A percentile compares a stretch with the other conserved stretches of the same genome.
These are phyloP conservation scores for Cirrhinus mrigala DNA, from an alignment of 2,797 vertebrate genomes.

Conservation along the genomic window DNA sequence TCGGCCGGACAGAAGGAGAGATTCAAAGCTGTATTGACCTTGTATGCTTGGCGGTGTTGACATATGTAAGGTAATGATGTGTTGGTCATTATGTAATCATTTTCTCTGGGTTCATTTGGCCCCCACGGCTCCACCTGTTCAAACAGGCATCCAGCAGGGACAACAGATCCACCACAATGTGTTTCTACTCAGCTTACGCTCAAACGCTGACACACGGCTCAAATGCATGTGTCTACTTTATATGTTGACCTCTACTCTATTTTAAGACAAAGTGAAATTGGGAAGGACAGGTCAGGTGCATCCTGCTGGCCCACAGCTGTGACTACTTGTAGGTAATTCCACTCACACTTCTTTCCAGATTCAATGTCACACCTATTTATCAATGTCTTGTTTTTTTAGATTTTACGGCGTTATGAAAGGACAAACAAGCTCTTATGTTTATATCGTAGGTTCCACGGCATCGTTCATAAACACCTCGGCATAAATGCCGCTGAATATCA, in stretches of 20 bases:
- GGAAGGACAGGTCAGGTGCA: slow-evolving; percentile 17
- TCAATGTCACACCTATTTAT: slow-evolving; percentile 11
- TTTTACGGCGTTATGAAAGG: not conserved
- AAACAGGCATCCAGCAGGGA: slow-evolving; percentile 66
- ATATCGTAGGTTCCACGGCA: not conserved
- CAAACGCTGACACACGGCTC: slow-evolving; percentile 56
- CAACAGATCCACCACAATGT: slow-evolving; percentile 62
- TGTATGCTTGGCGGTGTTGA: slow-evolving; percentile 59
- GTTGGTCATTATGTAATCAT: slow-evolving; percentile 60
- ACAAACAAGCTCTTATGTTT: not conserved
- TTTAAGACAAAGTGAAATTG: not conserved
- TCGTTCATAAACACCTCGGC: not conserved
- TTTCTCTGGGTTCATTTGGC: slow-evolving; percentile 62
- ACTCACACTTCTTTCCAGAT: slow-evolving; percentile 4
- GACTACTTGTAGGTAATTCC: slow-evolving; percentile 24
- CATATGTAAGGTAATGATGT: slow-evolving; percentile 64
- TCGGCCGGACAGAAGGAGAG: slow-evolving; percentile 25
- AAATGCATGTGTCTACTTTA: slow-evolving; percentile 31
- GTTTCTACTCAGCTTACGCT: slow-evolving; percentile 58
- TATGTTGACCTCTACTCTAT: slow-evolving; percentile 43
- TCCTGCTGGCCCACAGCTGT: slow-evolving; percentile 31
- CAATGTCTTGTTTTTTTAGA: not conserved
- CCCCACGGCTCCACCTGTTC: slow-evolving; percentile 62
- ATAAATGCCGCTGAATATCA: not conserved
- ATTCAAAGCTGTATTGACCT: slow-evolving; percentile 58